Conservation (phyloP, 1,140 invertebrate genomes). For the Oedothorax gibbosus region DNA sequence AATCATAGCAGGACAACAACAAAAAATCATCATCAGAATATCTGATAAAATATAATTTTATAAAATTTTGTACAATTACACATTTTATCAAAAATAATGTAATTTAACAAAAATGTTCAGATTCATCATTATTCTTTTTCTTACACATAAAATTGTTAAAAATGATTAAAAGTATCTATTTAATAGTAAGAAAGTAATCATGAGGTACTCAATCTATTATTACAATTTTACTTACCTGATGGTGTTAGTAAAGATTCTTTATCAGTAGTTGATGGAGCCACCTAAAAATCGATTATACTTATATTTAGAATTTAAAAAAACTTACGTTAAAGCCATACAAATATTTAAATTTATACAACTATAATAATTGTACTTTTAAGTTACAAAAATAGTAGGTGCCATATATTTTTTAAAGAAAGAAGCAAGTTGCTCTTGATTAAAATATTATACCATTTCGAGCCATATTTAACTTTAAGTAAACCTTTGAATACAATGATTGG, state of each 20-base stretch:
- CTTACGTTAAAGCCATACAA: background rate
- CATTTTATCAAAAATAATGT: too few species aligned
- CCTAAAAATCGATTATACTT: background rate
- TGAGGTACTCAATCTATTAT: background rate
- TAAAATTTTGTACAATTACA: too few species aligned
- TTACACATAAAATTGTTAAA: background rate
- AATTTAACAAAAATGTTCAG: too few species aligned
- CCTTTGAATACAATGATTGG: background rate
- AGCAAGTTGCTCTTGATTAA: too few species aligned
- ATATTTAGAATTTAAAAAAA: background rate
- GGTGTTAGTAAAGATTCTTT: conserved; percentile 44
- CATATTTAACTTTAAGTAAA: background rate
- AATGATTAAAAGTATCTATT: background rate
- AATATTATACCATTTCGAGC: background rate
- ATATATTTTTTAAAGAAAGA: too few species aligned
- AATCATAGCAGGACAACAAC: too few species aligned
- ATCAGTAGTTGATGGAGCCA: conserved; percentile 13
- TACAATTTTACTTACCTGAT: conserved; percentile 26
- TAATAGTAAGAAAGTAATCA: background rate
- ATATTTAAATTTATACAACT: background rate
- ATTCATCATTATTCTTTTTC: too few species aligned
- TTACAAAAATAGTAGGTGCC: too few species aligned
- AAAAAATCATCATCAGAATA: too few species aligned
- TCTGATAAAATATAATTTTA: too few species aligned
- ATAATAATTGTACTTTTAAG: background rate